Conservation (phyloP, 2,113 vertebrate genomes). For the Leiothrix lutea region DNA sequence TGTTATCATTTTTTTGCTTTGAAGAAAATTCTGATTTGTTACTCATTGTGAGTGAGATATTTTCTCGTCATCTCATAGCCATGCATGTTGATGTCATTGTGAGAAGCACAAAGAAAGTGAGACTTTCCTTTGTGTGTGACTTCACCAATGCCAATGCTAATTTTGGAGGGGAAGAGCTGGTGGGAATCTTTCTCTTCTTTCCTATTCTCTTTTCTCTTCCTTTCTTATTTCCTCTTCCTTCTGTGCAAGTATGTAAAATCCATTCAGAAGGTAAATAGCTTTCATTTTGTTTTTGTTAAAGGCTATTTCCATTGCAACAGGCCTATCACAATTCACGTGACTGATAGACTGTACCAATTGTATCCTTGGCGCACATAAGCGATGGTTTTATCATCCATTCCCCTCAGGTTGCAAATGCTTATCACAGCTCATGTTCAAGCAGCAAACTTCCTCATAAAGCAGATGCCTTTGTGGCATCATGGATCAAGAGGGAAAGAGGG, state of each 20-base stretch:
- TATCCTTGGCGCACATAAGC: not conserved
- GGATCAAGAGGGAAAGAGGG: constrained; percentile 6
- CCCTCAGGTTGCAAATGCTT: constrained; percentile 73
- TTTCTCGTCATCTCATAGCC: constrained; percentile 63
- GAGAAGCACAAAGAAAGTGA: constrained; percentile 65
- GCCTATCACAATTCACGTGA: constrained; percentile 62
- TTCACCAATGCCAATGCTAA: constrained; percentile 61
- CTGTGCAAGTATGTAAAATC: constrained; percentile 53
- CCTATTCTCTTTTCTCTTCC: not conserved
- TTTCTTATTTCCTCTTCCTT: constrained; percentile 6
- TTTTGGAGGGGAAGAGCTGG: constrained; percentile 34
- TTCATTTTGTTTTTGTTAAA: constrained; percentile 52
- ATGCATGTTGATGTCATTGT: constrained; percentile 71
- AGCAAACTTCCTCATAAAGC: constrained; percentile 26
- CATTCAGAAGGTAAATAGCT: constrained; percentile 59
- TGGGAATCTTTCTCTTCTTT: constrained; percentile 45
- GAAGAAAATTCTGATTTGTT: constrained; percentile 54
- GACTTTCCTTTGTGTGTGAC: constrained; percentile 71
- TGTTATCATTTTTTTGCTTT: constrained; percentile 61
- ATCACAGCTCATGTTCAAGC: constrained; percentile 52
- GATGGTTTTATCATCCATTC: constrained; percentile 47
- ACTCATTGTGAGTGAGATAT: constrained; percentile 56
- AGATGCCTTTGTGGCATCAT: not conserved
- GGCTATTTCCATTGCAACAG: constrained; percentile 67
- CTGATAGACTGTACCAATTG: constrained; percentile 62